Percentiles rank a stretch among this genome's conserved stretches.
Conservation (phyloP, 2,113 vertebrate species). For the Rissa tridactyla region DNA sequence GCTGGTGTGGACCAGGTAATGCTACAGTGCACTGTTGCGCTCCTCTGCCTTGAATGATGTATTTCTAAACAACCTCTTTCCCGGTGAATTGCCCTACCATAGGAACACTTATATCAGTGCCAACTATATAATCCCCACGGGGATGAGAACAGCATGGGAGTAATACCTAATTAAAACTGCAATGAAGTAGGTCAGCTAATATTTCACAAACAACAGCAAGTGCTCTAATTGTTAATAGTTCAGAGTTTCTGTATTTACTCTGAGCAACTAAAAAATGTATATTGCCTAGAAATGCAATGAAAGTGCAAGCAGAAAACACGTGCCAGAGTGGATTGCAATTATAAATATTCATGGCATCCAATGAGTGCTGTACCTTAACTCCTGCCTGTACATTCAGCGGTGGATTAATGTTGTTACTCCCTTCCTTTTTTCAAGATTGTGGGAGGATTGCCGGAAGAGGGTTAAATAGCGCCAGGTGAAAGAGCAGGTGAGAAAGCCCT, state of each 20-base stretch:
- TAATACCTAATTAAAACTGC: conserved; percentile 69
- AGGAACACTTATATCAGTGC: conserved; percentile 7
- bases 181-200: conserved; percentile 62
- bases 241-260: conserved; percentile 33
- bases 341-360: neutral
- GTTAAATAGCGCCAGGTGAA: neutral
- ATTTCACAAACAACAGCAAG: conserved; percentile 56
- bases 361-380: neutral
- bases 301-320: neutral
- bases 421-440: neutral
- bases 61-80: neutral
- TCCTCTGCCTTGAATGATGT: neutral
- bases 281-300: conserved; percentile 14
- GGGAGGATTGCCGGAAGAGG: neutral
- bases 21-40: neutral
- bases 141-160: conserved; percentile 35
- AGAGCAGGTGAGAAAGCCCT: neutral
- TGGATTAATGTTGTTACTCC: neutral
- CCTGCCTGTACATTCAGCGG: neutral
- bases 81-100: neutral
- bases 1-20: neutral
- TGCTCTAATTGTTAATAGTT: conserved; percentile 49
- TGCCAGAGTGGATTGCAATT: neutral
- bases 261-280: neutral
- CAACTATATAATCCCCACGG: conserved; percentile 44